A percentile compares a stretch with the other conserved stretches of the same genome.
phyloP scores from a whole-genome alignment of 2,888 invertebrate genomes.

The Ectemnius cavifrons region DNA sequence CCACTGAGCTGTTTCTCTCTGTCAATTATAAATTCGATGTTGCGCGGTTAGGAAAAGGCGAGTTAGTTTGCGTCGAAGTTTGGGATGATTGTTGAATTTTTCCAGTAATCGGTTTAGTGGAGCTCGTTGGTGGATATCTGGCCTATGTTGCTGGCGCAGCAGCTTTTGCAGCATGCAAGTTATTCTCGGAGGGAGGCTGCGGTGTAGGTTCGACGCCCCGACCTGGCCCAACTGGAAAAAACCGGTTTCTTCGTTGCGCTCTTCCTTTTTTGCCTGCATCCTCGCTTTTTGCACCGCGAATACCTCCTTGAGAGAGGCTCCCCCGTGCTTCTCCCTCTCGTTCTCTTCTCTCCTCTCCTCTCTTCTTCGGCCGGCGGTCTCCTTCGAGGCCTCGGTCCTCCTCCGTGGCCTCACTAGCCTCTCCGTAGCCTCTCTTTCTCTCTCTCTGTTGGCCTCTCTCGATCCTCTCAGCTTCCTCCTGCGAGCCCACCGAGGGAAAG shows the following conservation, averaged over 20 bases:
- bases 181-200: conserved; percentile 77
- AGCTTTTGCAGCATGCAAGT: conserved; percentile 70
- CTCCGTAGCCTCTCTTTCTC: conserved; percentile 26
- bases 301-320: conserved; percentile 48
- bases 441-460: conserved; percentile 24
- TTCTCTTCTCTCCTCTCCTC: conserved; percentile 16
- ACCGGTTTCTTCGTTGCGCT: conserved; percentile 76
- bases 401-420: conserved; percentile 29
- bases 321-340: conserved; percentile 29
- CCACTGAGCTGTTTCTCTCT: conserved; percentile 9
- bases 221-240: conserved; percentile 79
- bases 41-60: too few relatives aligned
- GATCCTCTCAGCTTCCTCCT: conserved; percentile 24
- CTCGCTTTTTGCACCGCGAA: conserved; percentile 74
- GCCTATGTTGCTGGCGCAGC: conserved; percentile 54
- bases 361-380: background rate
- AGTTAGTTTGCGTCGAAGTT: too few relatives aligned
- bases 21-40: too few relatives aligned
- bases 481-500: conserved; percentile 32
- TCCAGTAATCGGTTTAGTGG: too few relatives aligned
- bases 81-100: too few relatives aligned
- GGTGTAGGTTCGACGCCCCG: conserved; percentile 78
- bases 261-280: conserved; percentile 74
- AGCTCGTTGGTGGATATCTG: background rate
- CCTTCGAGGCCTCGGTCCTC: conserved; percentile 19